A percentile compares a stretch with the other conserved stretches of the same genome.
These are phyloP conservation scores for Pterocles orientalis DNA, from an alignment of 2,113 vertebrate species.

Conservation along the genomic window DNA sequence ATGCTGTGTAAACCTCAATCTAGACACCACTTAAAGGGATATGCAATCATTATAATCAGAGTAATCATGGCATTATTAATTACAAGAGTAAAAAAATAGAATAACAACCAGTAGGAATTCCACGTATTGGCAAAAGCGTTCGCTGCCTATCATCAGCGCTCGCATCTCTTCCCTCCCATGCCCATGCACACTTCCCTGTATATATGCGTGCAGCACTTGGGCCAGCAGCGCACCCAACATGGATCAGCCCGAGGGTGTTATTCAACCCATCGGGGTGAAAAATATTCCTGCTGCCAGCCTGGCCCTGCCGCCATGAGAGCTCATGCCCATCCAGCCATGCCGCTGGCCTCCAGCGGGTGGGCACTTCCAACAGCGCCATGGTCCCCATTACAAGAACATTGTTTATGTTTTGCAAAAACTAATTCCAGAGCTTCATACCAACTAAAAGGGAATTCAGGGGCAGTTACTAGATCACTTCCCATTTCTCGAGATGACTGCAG, in stretches of 20 bases:
- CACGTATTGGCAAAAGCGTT: background rate
- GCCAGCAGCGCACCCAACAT: accelerated
- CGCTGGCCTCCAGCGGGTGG: background rate
- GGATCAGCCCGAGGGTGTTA: background rate
- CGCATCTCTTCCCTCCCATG: background rate
- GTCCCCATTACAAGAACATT: accelerated
- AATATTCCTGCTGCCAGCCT: background rate
- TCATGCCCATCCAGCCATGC: accelerated
- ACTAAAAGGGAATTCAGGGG: background rate
- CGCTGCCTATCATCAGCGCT: background rate
- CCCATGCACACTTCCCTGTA: accelerated
- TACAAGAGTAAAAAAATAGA: background rate
- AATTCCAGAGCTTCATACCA: background rate
- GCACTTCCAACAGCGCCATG: accelerated
- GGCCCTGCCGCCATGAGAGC: accelerated
- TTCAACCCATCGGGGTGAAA: background rate
- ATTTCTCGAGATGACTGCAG: background rate
- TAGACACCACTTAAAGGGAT: slow-evolving; percentile 11
- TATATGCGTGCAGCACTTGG: accelerated
- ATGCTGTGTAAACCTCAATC: background rate
- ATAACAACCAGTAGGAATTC: background rate
- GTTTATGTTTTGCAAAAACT: background rate
- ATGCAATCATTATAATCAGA: slow-evolving; percentile 24
- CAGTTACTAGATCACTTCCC: background rate
- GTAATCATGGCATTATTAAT: background rate